phyloP scores from a whole-genome alignment of 2,113 vertebrate species.

The Tautogolabrus adspersus region DNA sequence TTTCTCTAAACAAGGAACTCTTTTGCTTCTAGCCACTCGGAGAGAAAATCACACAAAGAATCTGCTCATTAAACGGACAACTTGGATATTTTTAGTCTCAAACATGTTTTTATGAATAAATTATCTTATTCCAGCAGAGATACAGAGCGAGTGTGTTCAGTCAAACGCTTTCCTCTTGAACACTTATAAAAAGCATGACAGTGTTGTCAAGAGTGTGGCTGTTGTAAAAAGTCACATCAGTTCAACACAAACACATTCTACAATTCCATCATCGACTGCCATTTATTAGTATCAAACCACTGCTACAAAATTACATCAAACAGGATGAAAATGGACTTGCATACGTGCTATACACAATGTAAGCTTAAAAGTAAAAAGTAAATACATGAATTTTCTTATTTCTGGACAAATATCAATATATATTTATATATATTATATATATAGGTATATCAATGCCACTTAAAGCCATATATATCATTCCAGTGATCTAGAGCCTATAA shows the following conservation, averaged over 20 bases:
- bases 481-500: conserved; percentile 83
- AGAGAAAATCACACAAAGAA: conserved; percentile 22
- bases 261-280: conserved; percentile 82
- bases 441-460: conserved; percentile 82
- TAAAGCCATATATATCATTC: conserved; percentile 84
- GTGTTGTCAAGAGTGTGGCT: not conserved
- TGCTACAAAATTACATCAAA: conserved; percentile 86
- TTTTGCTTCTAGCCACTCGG: conserved; percentile 1
- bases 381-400: conserved; percentile 77
- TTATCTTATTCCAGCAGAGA: conserved; percentile 7
- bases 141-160: conserved; percentile 19
- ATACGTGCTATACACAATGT: conserved; percentile 86
- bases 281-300: conserved; percentile 89
- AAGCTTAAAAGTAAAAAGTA: conserved; percentile 81
- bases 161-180: conserved; percentile 8
- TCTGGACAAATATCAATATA: conserved; percentile 84
- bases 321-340: conserved; percentile 84
- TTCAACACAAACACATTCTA: conserved; percentile 63
- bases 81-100: conserved; percentile 45
- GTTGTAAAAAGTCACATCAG: conserved; percentile 23
- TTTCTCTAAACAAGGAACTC: not conserved
- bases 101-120: conserved; percentile 61
- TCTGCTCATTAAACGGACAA: conserved; percentile 44
- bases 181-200: conserved; percentile 6
- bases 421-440: conserved; percentile 73